These are phyloP conservation scores for Bombus waltoni DNA, from an alignment of 1,140 invertebrate genomes.

Conservation along the genomic window DNA sequence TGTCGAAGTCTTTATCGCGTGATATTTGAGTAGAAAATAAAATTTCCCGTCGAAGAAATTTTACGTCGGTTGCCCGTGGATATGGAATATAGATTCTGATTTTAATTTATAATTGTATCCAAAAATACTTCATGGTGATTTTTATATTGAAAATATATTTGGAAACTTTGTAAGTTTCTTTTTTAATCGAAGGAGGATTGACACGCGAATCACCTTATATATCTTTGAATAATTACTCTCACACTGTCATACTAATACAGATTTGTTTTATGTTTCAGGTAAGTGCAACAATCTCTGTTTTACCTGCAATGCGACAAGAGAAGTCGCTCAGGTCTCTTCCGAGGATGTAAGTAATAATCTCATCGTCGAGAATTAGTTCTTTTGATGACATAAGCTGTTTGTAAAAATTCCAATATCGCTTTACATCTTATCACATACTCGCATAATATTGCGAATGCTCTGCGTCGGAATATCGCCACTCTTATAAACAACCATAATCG, in stretches of 20 bases:
- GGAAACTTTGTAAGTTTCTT: no score
- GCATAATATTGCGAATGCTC: background rate
- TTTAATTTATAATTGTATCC: background rate
- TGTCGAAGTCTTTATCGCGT: no score
- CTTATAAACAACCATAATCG: background rate
- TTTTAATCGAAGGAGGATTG: no score
- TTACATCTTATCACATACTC: background rate
- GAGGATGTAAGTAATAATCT: background rate
- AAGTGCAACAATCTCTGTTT: background rate
- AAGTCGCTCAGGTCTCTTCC: background rate
- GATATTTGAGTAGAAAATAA: no score
- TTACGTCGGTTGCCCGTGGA: no score
- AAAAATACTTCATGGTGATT: no score
- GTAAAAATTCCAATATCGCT: background rate
- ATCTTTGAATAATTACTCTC: background rate
- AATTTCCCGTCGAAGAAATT: no score
- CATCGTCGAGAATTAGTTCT: background rate
- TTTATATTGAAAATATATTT: no score
- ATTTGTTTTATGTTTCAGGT: constrained; percentile 36
- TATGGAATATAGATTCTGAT: background rate
- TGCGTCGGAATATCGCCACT: background rate
- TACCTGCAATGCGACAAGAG: no score
- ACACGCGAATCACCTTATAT: background rate
- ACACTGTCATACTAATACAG: background rate
- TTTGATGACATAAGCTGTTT: background rate